phyloP scores from a whole-genome alignment of 2,113 vertebrate species.

The Caloenas nicobarica region DNA sequence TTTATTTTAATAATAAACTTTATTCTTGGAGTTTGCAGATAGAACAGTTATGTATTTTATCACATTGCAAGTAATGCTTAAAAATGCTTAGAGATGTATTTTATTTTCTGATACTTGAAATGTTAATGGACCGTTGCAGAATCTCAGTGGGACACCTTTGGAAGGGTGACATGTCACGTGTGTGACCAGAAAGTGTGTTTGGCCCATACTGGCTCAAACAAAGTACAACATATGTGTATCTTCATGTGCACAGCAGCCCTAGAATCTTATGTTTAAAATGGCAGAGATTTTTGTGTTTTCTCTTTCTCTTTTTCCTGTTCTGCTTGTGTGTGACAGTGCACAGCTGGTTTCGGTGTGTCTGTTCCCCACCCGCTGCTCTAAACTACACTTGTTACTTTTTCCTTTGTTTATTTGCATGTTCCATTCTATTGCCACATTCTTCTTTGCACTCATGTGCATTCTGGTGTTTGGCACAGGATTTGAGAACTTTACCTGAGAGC shows the following conservation, averaged over 20 bases:
- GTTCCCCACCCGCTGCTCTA: accelerated
- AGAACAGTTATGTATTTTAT: neutral
- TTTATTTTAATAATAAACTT: neutral
- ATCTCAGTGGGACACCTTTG: neutral
- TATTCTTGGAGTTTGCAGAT: neutral
- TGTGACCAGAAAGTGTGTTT: neutral
- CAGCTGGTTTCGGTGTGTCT: neutral
- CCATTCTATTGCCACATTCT: neutral
- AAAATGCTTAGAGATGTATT: neutral
- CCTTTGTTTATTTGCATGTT: neutral
- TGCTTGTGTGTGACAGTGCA: accelerated
- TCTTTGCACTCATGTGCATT: neutral
- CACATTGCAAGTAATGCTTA: accelerated
- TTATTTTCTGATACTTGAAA: neutral
- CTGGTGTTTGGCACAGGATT: neutral
- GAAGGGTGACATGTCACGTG: neutral
- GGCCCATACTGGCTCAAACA: neutral
- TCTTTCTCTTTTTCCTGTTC: neutral
- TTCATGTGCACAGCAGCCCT: accelerated
- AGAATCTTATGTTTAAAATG: neutral
- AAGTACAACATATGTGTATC: accelerated
- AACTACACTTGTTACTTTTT: neutral
- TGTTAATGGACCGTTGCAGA: neutral
- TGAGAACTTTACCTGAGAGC: neutral
- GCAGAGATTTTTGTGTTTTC: neutral